Conservation (phyloP, 1,140 invertebrate genomes). For the Drosophila ananassae region DNA sequence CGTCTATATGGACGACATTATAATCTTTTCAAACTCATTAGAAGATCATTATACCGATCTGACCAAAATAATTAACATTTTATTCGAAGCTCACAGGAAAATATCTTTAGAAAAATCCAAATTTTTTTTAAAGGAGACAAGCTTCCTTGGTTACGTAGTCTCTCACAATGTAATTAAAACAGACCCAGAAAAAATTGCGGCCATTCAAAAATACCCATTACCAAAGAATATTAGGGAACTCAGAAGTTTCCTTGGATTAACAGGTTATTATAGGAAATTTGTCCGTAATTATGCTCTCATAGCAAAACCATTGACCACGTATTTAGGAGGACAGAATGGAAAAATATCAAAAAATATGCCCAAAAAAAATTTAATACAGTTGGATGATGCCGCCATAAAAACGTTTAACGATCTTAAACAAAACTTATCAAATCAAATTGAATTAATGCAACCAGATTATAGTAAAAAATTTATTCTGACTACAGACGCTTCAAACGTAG, state of each 20-base stretch:
- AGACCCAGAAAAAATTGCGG: background rate
- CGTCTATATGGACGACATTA: background rate
- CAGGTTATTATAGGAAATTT: background rate
- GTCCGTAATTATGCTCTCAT: background rate
- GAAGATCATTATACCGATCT: background rate
- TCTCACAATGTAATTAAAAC: background rate
- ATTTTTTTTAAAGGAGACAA: background rate
- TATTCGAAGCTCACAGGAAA: conserved; percentile 3
- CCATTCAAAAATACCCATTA: background rate
- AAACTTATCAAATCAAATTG: background rate
- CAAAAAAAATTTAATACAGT: background rate
- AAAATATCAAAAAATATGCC: background rate
- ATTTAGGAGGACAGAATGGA: background rate
- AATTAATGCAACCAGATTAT: conserved; percentile 8
- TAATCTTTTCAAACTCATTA: background rate
- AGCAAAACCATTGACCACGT: background rate
- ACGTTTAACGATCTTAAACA: background rate
- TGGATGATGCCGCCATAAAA: background rate
- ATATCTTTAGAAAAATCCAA: conserved; percentile 8
- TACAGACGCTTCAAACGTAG: background rate
- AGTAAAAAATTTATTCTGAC: conserved; percentile 1
- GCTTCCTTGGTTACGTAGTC: background rate
- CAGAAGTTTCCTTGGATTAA: conserved; percentile 2
- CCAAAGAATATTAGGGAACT: conserved; percentile 2
- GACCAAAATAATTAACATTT: background rate